These are phyloP conservation scores for Dromas ardeola DNA, from an alignment of 2,113 vertebrate genomes.

Conservation along the genomic window DNA sequence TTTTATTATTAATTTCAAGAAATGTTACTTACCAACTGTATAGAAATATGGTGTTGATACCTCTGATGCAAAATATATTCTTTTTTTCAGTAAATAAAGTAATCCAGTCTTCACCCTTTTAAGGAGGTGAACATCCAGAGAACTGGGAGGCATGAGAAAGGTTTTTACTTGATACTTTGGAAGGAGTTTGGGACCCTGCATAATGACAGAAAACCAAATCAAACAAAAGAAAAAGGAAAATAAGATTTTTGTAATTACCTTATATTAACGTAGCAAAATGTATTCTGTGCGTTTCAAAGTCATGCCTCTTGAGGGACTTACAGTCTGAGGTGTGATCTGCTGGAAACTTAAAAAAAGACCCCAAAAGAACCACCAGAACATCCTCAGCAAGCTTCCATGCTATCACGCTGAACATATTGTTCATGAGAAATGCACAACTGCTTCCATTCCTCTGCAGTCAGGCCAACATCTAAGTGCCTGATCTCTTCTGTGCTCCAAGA, in stretches of 20 bases:
- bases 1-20: neutral
- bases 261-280: neutral
- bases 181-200: constrained; percentile 80
- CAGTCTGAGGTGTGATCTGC: neutral
- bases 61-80: constrained; percentile 83
- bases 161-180: constrained; percentile 81
- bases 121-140: constrained; percentile 80
- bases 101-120: constrained; percentile 81
- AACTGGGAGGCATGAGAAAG: constrained; percentile 68
- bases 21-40: constrained; percentile 77
- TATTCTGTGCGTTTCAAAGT: neutral
- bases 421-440: neutral
- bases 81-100: constrained; percentile 82
- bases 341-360: neutral
- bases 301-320: neutral
- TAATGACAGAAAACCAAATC: neutral
- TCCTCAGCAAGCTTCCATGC: neutral
- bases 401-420: rapidly evolving
- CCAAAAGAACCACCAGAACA: neutral
- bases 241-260: neutral
- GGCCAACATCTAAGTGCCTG: neutral
- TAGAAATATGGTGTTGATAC: constrained; percentile 89
- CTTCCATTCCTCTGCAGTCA: neutral
- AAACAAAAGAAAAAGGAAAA: neutral
- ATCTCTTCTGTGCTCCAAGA: neutral